Evolutionary conservation across 2,797 vertebrate genomes (phyloP).

Genomic region (Lithobates sylvaticus): DNA sequence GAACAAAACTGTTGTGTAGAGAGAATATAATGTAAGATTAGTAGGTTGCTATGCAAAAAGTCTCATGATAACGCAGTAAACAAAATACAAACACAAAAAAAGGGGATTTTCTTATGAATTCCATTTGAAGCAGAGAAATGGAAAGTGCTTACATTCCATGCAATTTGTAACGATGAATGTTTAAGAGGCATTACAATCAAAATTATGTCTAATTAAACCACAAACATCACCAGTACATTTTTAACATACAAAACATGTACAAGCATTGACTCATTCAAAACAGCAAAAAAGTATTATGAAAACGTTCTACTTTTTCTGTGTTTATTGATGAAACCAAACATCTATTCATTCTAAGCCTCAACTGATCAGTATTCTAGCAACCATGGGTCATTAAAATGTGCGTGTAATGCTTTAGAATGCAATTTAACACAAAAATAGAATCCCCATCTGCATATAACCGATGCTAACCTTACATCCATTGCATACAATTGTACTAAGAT

Average conservation of each 20-base stretch:
- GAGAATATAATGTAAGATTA: no score
- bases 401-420: not conserved
- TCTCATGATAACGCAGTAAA: slow-evolving; percentile 14
- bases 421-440: not conserved
- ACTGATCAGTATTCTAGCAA: not conserved
- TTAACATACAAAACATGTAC: slow-evolving; percentile 1
- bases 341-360: not conserved
- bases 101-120: not conserved
- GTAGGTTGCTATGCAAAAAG: not conserved
- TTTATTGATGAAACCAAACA: not conserved
- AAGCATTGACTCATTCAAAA: slow-evolving; percentile 6
- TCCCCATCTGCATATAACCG: not conserved
- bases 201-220: not conserved
- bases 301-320: not conserved
- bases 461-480: not conserved
- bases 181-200: not conserved
- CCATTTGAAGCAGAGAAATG: not conserved
- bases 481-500: not conserved
- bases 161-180: slow-evolving; percentile 6
- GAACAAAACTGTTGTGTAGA: no score
- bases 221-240: not conserved
- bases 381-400: not conserved
- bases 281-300: not conserved
- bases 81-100: not conserved
- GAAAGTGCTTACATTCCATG: not conserved